phyloP scores from a whole-genome alignment of 1,140 invertebrate genomes.

The Bombus pascuorum region DNA sequence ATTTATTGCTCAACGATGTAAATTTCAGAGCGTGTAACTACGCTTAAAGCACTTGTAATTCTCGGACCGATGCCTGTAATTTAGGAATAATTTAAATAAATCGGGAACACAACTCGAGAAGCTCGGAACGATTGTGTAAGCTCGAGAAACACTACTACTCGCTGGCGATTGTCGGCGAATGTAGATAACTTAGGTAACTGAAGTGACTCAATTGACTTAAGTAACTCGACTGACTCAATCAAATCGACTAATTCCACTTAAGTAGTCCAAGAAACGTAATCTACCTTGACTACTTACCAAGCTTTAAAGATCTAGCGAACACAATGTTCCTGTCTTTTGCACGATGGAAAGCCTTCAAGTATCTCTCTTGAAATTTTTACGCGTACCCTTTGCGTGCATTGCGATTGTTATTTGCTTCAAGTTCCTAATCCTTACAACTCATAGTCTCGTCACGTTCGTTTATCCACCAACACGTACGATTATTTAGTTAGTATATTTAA shows the following conservation, averaged over 20 bases:
- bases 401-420: too few relatives aligned
- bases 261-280: background rate
- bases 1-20: constrained; percentile 2
- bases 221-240: background rate
- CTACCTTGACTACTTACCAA: background rate
- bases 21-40: constrained; percentile 6
- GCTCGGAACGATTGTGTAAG: too few relatives aligned
- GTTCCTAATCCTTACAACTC: too few relatives aligned
- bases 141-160: background rate
- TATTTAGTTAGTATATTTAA: too few relatives aligned
- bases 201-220: background rate
- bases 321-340: too few relatives aligned
- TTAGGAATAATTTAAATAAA: constrained; percentile 7
- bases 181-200: background rate
- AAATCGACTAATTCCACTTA: background rate
- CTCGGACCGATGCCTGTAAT: background rate
- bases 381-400: too few relatives aligned
- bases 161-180: background rate
- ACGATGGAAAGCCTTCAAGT: too few relatives aligned
- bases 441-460: too few relatives aligned
- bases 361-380: too few relatives aligned
- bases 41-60: background rate
- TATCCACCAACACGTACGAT: too few relatives aligned
- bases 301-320: too few relatives aligned
- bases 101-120: background rate